Evolutionary conservation across 2,888 invertebrate genomes (phyloP), one percentile per base, ranked within the genome.

Genomic region (Chironomus riparius): DNA sequence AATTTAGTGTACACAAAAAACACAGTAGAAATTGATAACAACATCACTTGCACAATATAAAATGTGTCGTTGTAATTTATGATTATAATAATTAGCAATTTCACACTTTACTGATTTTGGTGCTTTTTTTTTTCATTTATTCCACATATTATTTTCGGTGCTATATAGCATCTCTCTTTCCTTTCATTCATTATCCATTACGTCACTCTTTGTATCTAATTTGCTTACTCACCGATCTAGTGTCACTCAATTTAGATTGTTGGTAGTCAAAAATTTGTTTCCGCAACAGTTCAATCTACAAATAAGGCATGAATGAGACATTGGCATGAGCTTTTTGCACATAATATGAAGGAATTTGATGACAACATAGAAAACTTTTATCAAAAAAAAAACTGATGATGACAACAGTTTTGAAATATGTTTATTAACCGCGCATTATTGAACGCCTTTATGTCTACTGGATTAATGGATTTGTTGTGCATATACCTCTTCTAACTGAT

Each of bases 181-280:
- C 56, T 56, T 18, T 18, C 18, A 56, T 18, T 18, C 18, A 56
- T 18, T 21, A 62, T 65, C 21, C 21, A 65, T 65, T 65, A 24
- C 65, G 65, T 24, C 65, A 65, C n/a, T 65, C n/a, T 22, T 15
- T 6, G 47, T 10, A 69, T 24, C 7, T n/a, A 69, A 38, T 22
- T 13, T 13, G 13, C 24, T 24, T 13, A 70, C 76, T 76, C 48
- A 76, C 76, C 68, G 48, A 21, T 68, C 38, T 68, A 12, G 76
- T 76, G n/a, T 76, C 76, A 22, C 18, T 48, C 4, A 76, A 18
- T 22, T 76, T 76, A n/a, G 56, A 47, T 28, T 69, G 76, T 50
- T 76, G 76, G 50, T 76, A 76, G 12, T 76, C 76, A 21, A 56
- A 68, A 18, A 76, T 56, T 38, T 76, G 76, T 18, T 48, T 24